phyloP scores from a whole-genome alignment of 2,113 vertebrate species.

The Otis tarda region DNA sequence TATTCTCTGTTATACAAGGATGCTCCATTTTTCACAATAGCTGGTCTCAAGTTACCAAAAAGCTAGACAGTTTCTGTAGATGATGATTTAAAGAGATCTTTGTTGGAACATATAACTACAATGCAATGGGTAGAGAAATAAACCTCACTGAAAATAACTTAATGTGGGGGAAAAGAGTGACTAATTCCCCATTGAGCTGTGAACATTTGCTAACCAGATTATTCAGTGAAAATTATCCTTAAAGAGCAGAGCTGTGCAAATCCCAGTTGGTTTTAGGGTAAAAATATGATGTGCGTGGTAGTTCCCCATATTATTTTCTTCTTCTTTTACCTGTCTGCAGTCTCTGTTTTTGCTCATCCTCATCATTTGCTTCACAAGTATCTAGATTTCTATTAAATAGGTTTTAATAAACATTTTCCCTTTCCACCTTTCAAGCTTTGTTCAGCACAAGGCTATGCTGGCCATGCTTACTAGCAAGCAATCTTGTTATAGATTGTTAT shows the following conservation, averaged over 20 bases:
- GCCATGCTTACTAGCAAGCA: neutral
- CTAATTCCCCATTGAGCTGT: neutral
- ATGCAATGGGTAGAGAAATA: neutral
- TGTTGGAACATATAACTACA: neutral
- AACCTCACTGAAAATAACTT: neutral
- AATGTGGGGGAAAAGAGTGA: accelerated
- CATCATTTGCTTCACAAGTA: neutral
- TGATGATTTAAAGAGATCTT: constrained; percentile 13
- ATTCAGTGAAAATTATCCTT: neutral
- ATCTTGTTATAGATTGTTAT: neutral
- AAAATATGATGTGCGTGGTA: neutral
- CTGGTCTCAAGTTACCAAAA: constrained; percentile 4
- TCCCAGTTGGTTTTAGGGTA: neutral
- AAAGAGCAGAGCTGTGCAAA: neutral
- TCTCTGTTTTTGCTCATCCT: neutral
- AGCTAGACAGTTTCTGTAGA: neutral
- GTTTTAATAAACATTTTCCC: neutral
- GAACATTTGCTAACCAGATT: neutral
- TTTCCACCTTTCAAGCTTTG: neutral
- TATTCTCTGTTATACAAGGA: constrained; percentile 6
- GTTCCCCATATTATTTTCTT: neutral
- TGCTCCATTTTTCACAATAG: neutral
- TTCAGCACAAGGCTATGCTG: neutral
- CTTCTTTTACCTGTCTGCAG: neutral
- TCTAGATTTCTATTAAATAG: neutral